Conservation (phyloP, 2,888 invertebrate genomes). For the Pecten maximus region DNA sequence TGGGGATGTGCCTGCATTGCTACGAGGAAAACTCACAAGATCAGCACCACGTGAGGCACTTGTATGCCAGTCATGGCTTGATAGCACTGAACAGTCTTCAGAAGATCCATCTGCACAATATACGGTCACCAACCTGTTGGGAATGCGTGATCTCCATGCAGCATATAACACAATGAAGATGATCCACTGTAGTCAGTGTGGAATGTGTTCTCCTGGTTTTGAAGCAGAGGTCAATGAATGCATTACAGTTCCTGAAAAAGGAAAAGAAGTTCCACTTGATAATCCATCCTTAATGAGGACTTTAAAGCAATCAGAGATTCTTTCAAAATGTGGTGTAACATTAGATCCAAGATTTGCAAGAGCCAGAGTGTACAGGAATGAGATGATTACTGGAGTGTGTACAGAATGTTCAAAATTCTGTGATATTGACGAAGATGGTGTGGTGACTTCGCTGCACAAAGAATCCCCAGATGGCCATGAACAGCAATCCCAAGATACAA, state of each 20-base stretch:
- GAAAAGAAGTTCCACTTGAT: neutral
- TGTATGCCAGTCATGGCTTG: neutral
- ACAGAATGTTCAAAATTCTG: neutral
- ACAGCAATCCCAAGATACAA: neutral
- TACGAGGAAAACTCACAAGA: neutral
- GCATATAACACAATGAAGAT: neutral
- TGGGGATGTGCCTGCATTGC: neutral
- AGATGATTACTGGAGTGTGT: neutral
- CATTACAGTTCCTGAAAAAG: neutral
- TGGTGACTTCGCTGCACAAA: neutral
- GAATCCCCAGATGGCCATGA: neutral
- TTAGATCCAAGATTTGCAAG: neutral
- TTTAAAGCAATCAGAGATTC: neutral
- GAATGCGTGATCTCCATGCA: neutral
- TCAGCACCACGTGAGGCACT: neutral
- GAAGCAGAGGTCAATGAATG: neutral
- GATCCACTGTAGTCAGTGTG: neutral
- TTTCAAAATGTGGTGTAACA: neutral
- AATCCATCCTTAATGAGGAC: neutral
- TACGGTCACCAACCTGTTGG: neutral
- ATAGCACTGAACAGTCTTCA: neutral
- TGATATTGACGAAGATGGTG: neutral
- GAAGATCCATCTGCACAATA: neutral
- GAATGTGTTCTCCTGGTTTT: conserved; percentile 10
- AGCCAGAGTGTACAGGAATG: neutral